Percentiles rank a stretch among this genome's conserved stretches.
Conservation (phyloP, 2,888 invertebrate genomes). For the Euzophera pinguis region DNA sequence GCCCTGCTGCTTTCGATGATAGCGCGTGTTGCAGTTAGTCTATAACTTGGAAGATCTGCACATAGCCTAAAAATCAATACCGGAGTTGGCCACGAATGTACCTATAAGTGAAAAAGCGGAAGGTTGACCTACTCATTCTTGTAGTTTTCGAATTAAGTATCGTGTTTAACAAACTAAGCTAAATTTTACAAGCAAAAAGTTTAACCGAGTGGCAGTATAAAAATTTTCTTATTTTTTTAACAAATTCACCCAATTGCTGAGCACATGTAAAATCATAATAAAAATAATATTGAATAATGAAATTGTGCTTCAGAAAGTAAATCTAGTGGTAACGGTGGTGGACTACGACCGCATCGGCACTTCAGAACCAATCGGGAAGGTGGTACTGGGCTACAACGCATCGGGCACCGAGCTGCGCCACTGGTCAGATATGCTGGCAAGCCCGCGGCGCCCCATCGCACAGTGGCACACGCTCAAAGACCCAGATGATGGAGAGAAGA, state of each 20-base stretch:
- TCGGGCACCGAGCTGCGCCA: conserved; percentile 99
- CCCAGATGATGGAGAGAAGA: conserved; percentile 95
- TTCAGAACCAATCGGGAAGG: conserved; percentile 99
- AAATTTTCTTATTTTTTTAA: neutral
- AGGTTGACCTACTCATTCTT: neutral
- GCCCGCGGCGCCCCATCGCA: conserved; percentile 98
- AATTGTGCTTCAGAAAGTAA: conserved; percentile 91
- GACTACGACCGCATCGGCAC: conserved; percentile 99
- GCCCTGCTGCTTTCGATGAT: too few species aligned
- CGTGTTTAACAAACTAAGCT: too few species aligned
- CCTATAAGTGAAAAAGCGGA: too few species aligned
- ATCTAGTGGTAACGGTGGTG: conserved; percentile 98
- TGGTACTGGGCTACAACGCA: conserved; percentile 97
- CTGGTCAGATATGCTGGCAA: conserved; percentile 99
- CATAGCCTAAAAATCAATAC: too few species aligned
- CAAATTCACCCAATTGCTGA: neutral
- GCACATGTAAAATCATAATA: neutral
- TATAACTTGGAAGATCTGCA: too few species aligned
- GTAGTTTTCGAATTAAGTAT: too few species aligned
- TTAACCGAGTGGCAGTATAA: too few species aligned
- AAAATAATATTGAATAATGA: conserved; percentile 2
- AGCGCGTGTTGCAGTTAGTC: too few species aligned
- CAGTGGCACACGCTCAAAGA: conserved; percentile 99
- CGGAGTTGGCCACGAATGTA: too few species aligned
- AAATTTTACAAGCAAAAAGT: too few species aligned